These are phyloP conservation scores for Opisthocomus hoazin DNA, from an alignment of 2,113 vertebrate species.

Conservation along the genomic window DNA sequence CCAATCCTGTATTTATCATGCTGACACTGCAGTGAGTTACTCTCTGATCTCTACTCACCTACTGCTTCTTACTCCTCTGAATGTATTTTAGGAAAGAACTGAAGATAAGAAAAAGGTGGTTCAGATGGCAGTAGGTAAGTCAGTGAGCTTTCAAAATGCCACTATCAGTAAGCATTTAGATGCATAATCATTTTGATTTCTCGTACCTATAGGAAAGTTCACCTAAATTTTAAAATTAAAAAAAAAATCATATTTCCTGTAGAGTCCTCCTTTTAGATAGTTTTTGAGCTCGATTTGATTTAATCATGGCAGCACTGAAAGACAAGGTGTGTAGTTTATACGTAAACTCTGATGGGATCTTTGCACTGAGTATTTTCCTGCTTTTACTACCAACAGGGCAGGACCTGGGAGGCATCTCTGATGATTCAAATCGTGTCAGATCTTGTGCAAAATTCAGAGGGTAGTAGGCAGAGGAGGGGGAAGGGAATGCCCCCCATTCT, in stretches of 20 bases:
- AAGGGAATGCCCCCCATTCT: neutral
- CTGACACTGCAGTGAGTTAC: neutral
- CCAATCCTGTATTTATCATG: neutral
- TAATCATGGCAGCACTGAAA: neutral
- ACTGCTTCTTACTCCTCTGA: neutral
- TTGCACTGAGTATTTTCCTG: neutral
- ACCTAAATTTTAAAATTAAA: neutral
- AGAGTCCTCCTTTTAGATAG: neutral
- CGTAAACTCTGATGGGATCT: neutral
- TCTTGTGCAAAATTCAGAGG: neutral
- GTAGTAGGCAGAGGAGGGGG: neutral
- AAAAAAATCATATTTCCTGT: neutral
- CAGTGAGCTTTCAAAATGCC: neutral
- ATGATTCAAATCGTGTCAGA: neutral
- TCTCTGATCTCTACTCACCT: neutral
- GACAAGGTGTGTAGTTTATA: neutral
- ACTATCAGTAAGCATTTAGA: neutral
- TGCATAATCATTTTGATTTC: neutral
- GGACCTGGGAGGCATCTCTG: neutral
- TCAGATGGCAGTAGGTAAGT: slow-evolving; percentile 86
- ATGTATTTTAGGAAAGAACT: slow-evolving; percentile 81
- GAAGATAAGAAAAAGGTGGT: slow-evolving; percentile 96
- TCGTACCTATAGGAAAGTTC: neutral
- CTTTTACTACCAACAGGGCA: neutral
- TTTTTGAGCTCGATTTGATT: neutral